These are phyloP conservation scores for Centrocercus urophasianus DNA, from an alignment of 2,113 vertebrate genomes.

Conservation along the genomic window DNA sequence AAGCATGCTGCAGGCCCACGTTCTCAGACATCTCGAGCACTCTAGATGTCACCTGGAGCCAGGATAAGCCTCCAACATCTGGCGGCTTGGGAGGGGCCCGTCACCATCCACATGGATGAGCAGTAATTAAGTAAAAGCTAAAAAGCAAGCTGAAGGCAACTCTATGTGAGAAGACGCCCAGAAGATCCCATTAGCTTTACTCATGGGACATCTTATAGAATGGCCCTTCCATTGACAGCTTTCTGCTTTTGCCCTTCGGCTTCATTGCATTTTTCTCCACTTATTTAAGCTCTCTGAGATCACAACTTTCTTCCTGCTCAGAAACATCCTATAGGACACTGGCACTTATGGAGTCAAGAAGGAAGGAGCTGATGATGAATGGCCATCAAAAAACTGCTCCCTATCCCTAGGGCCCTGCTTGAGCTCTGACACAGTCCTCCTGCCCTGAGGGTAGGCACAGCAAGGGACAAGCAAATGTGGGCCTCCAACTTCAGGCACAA, in stretches of 20 bases:
- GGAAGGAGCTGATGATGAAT: background rate
- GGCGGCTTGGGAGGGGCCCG: background rate
- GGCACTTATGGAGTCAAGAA: background rate
- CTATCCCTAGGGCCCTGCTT: background rate
- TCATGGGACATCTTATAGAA: background rate
- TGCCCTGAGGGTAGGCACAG: background rate
- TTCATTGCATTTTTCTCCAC: background rate
- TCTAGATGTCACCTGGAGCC: background rate
- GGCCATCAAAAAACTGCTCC: background rate
- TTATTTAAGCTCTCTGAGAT: accelerated
- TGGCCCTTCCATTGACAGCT: background rate
- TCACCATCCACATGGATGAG: background rate
- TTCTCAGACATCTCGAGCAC: background rate
- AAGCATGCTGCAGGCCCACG: accelerated
- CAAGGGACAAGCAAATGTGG: accelerated
- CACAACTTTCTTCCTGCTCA: background rate
- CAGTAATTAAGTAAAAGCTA: background rate
- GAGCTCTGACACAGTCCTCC: background rate
- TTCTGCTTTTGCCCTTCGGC: background rate
- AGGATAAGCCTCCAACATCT: background rate
- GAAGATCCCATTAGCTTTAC: background rate
- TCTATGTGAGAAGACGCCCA: accelerated
- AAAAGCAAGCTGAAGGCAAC: slow-evolving; percentile 4
- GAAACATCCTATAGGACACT: background rate
- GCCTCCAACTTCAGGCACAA: accelerated